Evolutionary conservation across 2,113 vertebrate genomes (phyloP).

Genomic region (Mobula hypostoma): DNA sequence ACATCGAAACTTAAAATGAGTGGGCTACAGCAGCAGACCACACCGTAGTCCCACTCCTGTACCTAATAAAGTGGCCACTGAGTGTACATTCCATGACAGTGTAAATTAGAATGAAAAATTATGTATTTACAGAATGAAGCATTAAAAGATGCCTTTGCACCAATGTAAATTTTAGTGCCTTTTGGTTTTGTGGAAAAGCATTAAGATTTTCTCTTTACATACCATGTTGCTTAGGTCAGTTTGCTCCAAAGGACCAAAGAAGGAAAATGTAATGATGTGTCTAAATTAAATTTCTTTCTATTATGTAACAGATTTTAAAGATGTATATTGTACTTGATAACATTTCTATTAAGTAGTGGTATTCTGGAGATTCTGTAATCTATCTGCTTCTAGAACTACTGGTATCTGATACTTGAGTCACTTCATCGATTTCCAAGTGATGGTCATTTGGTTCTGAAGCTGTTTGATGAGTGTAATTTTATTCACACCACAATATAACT

Average conservation of each 20-base stretch:
- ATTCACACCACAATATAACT: not conserved
- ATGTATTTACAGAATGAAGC: not conserved
- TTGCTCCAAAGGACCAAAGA: not conserved
- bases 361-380: not conserved
- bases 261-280: too few species aligned
- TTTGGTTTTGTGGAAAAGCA: not conserved
- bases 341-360: not conserved
- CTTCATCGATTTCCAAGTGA: not conserved
- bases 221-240: not conserved
- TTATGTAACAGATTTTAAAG: not conserved
- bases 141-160: not conserved
- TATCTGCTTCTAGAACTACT: not conserved
- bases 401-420: not conserved
- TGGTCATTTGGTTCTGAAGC: not conserved
- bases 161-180: not conserved
- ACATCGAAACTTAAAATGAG: too few species aligned
- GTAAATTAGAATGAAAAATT: not conserved
- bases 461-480: not conserved
- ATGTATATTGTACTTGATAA: not conserved
- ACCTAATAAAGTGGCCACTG: too few species aligned
- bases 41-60: too few species aligned
- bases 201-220: not conserved
- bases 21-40: too few species aligned
- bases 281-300: not conserved
- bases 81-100: not conserved